phyloP scores from a whole-genome alignment of 1,140 invertebrate genomes.

The Saccostrea cuccullata region DNA sequence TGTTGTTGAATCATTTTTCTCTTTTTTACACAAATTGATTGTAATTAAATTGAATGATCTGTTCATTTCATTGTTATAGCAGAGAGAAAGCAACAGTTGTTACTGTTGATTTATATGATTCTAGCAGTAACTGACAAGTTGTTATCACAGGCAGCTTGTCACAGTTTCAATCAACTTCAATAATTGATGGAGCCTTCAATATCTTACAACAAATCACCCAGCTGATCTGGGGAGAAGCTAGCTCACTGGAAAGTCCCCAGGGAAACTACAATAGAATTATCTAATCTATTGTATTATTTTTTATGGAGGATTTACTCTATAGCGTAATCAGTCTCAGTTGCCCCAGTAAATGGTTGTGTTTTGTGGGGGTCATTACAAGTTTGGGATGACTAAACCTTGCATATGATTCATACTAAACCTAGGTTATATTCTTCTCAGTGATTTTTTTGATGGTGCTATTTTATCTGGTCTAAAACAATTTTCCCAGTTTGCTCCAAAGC shows the following conservation, averaged over 20 bases:
- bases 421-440: slow-evolving; percentile 4
- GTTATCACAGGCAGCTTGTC: neutral
- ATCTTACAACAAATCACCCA: neutral
- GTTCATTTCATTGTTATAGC: neutral
- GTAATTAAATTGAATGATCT: neutral
- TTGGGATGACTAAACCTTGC: slow-evolving; percentile 7
- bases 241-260: slow-evolving; percentile 1
- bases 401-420: neutral
- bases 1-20: neutral
- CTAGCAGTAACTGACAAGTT: neutral
- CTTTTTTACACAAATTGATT: neutral
- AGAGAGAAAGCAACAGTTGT: slow-evolving; percentile 13
- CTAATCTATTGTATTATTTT: slow-evolving; percentile 13
- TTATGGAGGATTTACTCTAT: neutral
- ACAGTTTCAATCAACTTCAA: neutral
- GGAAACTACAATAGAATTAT: neutral
- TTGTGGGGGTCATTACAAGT: neutral
- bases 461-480: slow-evolving; percentile 4
- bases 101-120: neutral
- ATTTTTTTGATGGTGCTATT: neutral
- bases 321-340: neutral
- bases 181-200: neutral
- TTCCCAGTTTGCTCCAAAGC: neutral
- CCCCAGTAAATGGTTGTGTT: slow-evolving; percentile 6
- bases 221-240: neutral